Base-by-base conservation (phyloP, 2,113 vertebrate species). In the Solea senegalensis region DNA sequence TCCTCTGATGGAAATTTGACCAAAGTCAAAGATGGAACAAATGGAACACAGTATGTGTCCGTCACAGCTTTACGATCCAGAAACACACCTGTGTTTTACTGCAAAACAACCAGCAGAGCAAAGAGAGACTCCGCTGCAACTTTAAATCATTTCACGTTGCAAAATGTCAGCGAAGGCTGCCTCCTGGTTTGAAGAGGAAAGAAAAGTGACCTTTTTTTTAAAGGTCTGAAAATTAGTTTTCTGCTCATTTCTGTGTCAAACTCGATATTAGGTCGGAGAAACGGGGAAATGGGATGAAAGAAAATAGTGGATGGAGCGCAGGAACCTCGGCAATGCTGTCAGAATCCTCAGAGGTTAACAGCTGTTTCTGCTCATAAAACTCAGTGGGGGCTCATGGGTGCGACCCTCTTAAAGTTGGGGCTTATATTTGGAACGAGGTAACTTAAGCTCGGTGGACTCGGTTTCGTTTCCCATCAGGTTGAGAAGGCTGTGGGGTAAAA, bases 381-480 rank as follows among this genome's bases (percentile, higher is more conserved):
- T 79, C 43, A 21, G 48, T 1, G 14, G 64, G 55, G 62, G 54
- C 67, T 69, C 56, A 54, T 45, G 65, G 74, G 64, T 53, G 63
- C 74, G 67, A 60, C 81, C 74, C 66, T 78, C 84, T 80, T 74
- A 52, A 86, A 89, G 73, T 78, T 15, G 43, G 44, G 39, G 16
- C 69, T 79, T 92, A 90, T 94, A 93, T 94, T 93, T 92, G 89
- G 90, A 91, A 85, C 73, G 39, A 83, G 66, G 93, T 90, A 94
- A 94, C 87, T 73, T 46, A 91, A 94, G 86, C 86, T 82, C 66
- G 39, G 64, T 15, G 59, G 67, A 67, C 69, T 40, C 39, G 65
- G 78, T 91, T 90, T 70, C 26, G 40, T 68, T 79, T 76, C 76
- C 67, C 68, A 44, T 74, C n/a, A 40, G 65, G 5, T 34, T 34